Base-by-base conservation (phyloP, 2,113 vertebrate species). In the Dolichotis patagonum region DNA sequence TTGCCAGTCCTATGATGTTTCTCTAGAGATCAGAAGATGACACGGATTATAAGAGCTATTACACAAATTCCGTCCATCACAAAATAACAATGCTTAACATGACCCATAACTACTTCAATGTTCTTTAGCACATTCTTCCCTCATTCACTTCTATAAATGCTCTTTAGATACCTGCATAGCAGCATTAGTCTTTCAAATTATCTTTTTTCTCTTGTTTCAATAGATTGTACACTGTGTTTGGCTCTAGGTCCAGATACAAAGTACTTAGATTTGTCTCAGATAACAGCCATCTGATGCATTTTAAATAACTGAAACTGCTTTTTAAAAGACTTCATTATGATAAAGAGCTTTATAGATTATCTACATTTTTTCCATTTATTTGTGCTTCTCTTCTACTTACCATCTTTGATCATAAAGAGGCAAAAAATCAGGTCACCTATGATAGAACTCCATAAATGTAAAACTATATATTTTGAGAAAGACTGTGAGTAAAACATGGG, bases 1-100 rank as follows among this genome's bases (percentile, higher is more conserved):
- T 83, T 97, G n/a, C 13, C 11, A 88, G 91, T 85, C 96, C 85
- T 96, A 78, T 92, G 90, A 96, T 89, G 90, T 81, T 69, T 96
- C 77, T 98, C 58, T 75, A 92, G 85, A 98, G 87, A 96, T 83
- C 43, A 46, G 58, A 97, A 75, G 41, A 96, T 0, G 5, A 86
- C 16, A 93, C 2, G 85, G 30, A 62, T 69, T 98, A 91, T 26
- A 93, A 92, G 35, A 92, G 32, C 62, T 94, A 96, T 97, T 90
- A 88, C 86, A 49, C 19, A 93, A 81, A 95, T 88, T 97, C 96
- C 69, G 95, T 83, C 93, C 95, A 92, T 49, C 95, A 97, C 1
- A 63, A 91, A 98, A 88, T 0, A 11, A 94, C 97, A 88, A 63
- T 87, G 56, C 77, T 20, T 88, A 96, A 77, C 22, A 90, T 17